These are phyloP conservation scores for Branchinecta sandiegonensis DNA, from an alignment of 2,888 invertebrate genomes.

Conservation along the genomic window DNA sequence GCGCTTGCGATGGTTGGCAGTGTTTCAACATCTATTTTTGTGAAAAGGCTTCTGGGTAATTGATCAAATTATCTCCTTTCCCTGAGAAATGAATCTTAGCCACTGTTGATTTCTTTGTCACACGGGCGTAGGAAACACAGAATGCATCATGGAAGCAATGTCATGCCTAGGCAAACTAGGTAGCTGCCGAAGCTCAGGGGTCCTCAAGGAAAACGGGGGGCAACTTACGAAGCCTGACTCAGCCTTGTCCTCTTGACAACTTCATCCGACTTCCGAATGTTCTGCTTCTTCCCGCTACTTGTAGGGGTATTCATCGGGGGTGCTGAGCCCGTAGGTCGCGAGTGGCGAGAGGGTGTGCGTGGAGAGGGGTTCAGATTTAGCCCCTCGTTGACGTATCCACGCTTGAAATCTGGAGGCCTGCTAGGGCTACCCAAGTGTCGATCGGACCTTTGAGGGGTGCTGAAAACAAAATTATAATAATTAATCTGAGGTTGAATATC, in stretches of 20 bases:
- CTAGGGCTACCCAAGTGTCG: not conserved
- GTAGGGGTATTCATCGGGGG: not conserved
- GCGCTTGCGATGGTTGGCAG: too few species aligned
- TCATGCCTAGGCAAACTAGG: too few species aligned
- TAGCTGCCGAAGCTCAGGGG: too few species aligned
- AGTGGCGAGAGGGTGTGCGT: not conserved
- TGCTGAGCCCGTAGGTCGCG: not conserved
- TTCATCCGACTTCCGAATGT: constrained; percentile 26
- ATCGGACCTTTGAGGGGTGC: not conserved
- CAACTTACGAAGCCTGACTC: constrained; percentile 3
- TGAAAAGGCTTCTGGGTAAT: too few species aligned
- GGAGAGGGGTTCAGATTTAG: constrained; percentile 8
- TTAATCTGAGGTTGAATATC: not conserved
- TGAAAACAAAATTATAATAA: not conserved
- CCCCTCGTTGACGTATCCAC: constrained; percentile 10
- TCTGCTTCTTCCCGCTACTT: constrained; percentile 20
- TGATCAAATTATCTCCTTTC: too few species aligned
- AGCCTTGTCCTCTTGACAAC: constrained; percentile 26
- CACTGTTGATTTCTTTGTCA: too few species aligned
- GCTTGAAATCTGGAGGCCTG: constrained; percentile 11
- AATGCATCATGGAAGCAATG: too few species aligned
- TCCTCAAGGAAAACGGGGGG: not conserved
- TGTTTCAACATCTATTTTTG: too few species aligned
- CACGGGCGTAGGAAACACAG: too few species aligned
- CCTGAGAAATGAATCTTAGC: too few species aligned